Conservation (phyloP, 2,888 invertebrate species). For the Aquatica leii region DNA sequence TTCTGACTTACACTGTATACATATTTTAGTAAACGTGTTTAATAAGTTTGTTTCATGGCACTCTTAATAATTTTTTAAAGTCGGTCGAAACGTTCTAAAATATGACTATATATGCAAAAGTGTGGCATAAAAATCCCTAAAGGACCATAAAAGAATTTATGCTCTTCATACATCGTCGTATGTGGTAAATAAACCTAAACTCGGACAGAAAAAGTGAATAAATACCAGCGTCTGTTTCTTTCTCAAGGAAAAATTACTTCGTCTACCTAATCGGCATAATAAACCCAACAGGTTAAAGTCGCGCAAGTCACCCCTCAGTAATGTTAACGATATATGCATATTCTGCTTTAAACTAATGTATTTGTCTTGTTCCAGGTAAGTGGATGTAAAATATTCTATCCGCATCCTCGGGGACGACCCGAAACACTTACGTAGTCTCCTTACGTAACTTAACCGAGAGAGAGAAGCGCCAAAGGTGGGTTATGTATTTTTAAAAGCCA, state of each 20-base stretch:
- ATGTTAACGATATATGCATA: conserved; percentile 38
- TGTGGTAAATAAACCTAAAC: neutral
- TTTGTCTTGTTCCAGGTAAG: conserved; percentile 49
- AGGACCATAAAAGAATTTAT: neutral
- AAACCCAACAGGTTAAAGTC: conserved; percentile 13
- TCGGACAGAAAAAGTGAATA: neutral
- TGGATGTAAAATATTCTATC: conserved; percentile 41
- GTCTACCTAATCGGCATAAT: neutral
- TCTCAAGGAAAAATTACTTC: neutral
- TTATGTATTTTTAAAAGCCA: neutral
- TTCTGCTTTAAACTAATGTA: conserved; percentile 44
- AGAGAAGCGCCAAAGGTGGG: conserved; percentile 26
- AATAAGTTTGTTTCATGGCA: too few relatives aligned
- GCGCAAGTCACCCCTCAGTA: conserved; percentile 20
- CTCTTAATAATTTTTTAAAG: too few relatives aligned
- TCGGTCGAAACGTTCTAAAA: too few relatives aligned
- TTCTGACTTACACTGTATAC: too few relatives aligned
- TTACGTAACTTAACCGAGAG: conserved; percentile 25
- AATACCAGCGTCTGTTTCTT: neutral
- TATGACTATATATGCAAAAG: too few relatives aligned
- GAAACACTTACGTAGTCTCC: conserved; percentile 38
- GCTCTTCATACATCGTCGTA: conserved; percentile 1
- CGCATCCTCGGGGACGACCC: conserved; percentile 36
- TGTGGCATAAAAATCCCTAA: conserved; percentile 2
- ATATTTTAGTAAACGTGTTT: too few relatives aligned